Evolutionary conservation across 2,888 invertebrate genomes (phyloP), one percentile per base, ranked within the genome.

Genomic region (Heliothis peltigera): DNA sequence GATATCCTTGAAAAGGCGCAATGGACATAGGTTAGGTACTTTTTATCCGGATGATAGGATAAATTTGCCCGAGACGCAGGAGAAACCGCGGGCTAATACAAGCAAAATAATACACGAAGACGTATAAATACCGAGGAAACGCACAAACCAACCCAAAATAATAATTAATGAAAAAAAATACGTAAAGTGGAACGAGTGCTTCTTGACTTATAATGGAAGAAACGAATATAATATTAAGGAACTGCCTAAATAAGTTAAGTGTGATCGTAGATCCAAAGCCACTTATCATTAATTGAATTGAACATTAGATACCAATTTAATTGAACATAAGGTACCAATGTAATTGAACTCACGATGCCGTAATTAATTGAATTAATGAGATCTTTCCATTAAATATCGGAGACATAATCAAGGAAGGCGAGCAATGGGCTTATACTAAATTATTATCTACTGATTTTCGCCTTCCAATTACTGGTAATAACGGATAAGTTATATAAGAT

Each of bases 311-410:
- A 32, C 12, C 32, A 32, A 32, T 70, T 65, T 70, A 61, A 46
- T 46, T 39, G 19, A 70, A 39, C 18, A 22, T 15, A 22, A 32
- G 39, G 46, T 46, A 19, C 52, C 19, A 47, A 51, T 62, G 62
- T 62, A 52, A 62, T 70, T 51, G 70, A 42, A 61, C 19, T 61
- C 18, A 8, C 18, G 18, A 70, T 51, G 28, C 70, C 32, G 8
- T 39, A 62, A 47, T 62, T 64, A 56, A 56, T 55, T 56, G 4
- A 63, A 68, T 58, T 54, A 72, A 57, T 61, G 42, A 22, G 48
- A 44, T 59, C 63, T 60, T 56, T 21, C 28, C 48, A 49, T 48
- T 52, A 73, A 76, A 65, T 77, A 66, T 28, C 35, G 35, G 46
- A 51, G 56, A 61, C 54, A 43, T 64, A n/a, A 21, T 35, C 28